Conservation (phyloP, 2,888 invertebrate genomes). For the Globia sparganii region DNA sequence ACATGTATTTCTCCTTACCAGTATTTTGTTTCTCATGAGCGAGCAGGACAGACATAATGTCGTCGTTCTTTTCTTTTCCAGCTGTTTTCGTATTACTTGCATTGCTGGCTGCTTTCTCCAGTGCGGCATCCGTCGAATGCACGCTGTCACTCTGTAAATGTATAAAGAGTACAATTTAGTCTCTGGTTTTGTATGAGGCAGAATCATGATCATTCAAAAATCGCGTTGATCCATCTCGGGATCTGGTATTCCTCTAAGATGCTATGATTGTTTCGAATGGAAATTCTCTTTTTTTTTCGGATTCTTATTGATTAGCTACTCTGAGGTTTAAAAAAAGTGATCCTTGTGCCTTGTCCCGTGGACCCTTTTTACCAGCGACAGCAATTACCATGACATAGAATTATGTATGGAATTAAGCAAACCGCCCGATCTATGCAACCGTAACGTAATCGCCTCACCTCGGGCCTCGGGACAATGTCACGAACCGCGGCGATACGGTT, state of each 20-base stretch:
- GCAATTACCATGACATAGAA: not conserved
- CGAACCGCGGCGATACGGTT: no score
- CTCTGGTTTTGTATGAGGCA: not conserved
- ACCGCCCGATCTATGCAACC: no score
- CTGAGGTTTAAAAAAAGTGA: not conserved
- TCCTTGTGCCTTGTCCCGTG: not conserved
- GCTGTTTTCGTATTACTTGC: slow-evolving; percentile 81
- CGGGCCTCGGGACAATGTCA: no score
- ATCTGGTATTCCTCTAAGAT: not conserved
- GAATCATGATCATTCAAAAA: not conserved
- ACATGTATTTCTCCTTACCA: slow-evolving; percentile 70
- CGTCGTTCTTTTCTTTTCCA: slow-evolving; percentile 93
- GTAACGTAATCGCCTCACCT: no score
- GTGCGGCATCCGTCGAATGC: slow-evolving; percentile 88
- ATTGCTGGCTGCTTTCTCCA: slow-evolving; percentile 90
- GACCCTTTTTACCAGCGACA: not conserved
- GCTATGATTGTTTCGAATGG: not conserved
- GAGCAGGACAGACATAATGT: slow-evolving; percentile 97
- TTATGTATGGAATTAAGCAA: not conserved
- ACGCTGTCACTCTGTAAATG: slow-evolving; percentile 83
- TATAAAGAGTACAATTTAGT: slow-evolving; percentile 4
- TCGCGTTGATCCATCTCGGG: not conserved
- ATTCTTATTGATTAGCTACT: not conserved
- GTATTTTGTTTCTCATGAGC: slow-evolving; percentile 95
- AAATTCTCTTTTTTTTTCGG: not conserved